phyloP scores from a whole-genome alignment of 1,140 invertebrate genomes.

The Nilaparvata lugens region DNA sequence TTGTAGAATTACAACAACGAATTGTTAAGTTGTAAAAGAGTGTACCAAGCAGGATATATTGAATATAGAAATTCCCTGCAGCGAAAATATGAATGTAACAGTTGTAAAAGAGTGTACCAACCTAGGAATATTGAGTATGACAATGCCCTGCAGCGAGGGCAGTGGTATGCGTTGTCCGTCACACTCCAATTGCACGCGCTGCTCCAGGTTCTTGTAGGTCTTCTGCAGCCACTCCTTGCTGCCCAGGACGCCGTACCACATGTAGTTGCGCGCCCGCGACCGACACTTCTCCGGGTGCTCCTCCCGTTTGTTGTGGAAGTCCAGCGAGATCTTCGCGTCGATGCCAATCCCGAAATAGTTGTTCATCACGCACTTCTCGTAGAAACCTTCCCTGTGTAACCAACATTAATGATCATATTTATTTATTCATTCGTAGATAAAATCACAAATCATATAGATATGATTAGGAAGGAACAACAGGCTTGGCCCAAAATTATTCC shows the following conservation, averaged over 20 bases:
- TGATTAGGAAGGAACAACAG: too few relatives aligned
- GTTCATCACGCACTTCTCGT: slow-evolving; percentile 95
- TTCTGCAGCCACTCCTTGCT: slow-evolving; percentile 81
- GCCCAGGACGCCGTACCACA: slow-evolving; percentile 95
- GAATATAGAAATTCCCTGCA: too few relatives aligned
- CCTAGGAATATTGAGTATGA: slow-evolving; percentile 94
- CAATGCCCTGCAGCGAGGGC: slow-evolving; percentile 91
- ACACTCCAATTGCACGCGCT: slow-evolving; percentile 86
- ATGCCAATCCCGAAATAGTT: slow-evolving; percentile 99
- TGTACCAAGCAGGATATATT: too few relatives aligned
- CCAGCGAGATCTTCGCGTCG: slow-evolving; percentile 95
- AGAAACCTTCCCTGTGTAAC: slow-evolving; percentile 68
- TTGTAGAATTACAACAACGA: too few relatives aligned
- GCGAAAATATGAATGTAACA: too few relatives aligned
- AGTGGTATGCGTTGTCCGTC: slow-evolving; percentile 85
- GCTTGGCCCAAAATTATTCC: too few relatives aligned
- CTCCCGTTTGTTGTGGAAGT: slow-evolving; percentile 96
- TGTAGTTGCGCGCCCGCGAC: slow-evolving; percentile 88
- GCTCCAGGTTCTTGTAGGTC: slow-evolving; percentile 94
- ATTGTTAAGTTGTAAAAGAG: too few relatives aligned
- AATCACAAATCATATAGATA: too few relatives aligned
- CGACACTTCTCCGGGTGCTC: slow-evolving; percentile 97
- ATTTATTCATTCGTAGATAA: too few relatives aligned
- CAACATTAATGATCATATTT: slow-evolving; percentile 15
- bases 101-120: too few relatives aligned